Base-by-base conservation (phyloP, 2,797 vertebrate genomes). In the Lycodopsis pacificus region DNA sequence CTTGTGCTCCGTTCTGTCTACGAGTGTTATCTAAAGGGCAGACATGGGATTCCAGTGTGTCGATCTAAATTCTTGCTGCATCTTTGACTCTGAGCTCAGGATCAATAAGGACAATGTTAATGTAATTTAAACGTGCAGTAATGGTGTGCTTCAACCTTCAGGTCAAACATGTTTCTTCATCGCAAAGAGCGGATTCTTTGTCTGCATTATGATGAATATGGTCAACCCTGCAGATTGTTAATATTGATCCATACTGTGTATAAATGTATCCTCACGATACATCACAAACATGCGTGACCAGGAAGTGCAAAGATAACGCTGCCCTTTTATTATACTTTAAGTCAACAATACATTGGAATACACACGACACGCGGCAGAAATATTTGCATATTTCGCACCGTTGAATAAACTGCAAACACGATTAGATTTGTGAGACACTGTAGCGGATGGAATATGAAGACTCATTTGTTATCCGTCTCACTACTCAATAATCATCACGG, bases 131-230 rank as follows among this genome's bases (percentile, higher is more conserved):
- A 67, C 3, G 3, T 48, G 65, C 32, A 32, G 32, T 67, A 66
- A 68, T 22, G 42, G 36, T 27, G 56, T 36, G 30, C 56, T 73
- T 56, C 14, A 54, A 46, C 36, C 54, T 30, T 40, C 38, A 64
- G 69, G 84, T 69, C 65, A 74, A 30, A 49, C 59, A n/a, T 74
- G 62, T 44, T 62, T 65, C n/a, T 65, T 12, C 22, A 79, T 65
- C 63, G 42, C 17, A 59, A 42, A 11, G 22, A 30, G 53, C 20
- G 20, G 19, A 62, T 56, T 44, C 66, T 59, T 76, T 46, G 57
- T 48, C 57, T 42, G 34, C 22, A 42, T 68, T 30, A 71, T 58
- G 54, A 79, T 36, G 40, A 57, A 73, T 27, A 48, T 0, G 2
- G 40, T 17, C 27, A 17, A 32, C 9, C 30, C 17, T 25, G 30